Conservation (phyloP, 2,113 vertebrate species). For the Acanthisitta chloris region DNA sequence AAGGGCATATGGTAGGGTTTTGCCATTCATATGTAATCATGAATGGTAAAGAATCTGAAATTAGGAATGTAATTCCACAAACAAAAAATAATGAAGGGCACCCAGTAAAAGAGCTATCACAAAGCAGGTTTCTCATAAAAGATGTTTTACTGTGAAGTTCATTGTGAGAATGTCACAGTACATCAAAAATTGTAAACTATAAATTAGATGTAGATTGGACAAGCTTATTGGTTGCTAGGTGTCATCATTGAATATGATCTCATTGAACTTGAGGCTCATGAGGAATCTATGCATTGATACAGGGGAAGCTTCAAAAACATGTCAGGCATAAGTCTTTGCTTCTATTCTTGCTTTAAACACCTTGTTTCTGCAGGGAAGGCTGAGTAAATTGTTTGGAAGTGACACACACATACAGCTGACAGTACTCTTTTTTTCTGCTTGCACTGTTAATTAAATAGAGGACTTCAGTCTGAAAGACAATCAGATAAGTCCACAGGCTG, state of each 20-base stretch:
- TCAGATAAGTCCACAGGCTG: neutral
- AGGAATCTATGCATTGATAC: rapidly evolving
- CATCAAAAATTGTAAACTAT: neutral
- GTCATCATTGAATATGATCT: neutral
- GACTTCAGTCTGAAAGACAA: neutral
- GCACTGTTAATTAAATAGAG: neutral
- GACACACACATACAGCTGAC: neutral
- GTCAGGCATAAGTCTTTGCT: neutral
- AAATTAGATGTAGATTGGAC: neutral
- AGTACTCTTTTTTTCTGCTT: neutral
- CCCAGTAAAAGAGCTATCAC: neutral
- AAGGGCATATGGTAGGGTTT: neutral
- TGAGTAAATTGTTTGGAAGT: neutral
- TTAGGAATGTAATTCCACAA: neutral
- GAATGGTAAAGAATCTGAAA: neutral
- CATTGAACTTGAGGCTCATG: neutral
- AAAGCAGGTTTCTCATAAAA: neutral
- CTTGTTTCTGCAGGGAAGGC: neutral
- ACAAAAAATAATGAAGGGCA: neutral
- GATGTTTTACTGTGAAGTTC: neutral
- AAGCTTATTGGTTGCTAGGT: neutral
- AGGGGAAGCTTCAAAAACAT: neutral
- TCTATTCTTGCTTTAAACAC: neutral
- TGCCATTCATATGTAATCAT: neutral
- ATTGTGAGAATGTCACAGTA: neutral